Conservation (phyloP, 2,113 vertebrate genomes). For the Chamaetylas fuelleborni region DNA sequence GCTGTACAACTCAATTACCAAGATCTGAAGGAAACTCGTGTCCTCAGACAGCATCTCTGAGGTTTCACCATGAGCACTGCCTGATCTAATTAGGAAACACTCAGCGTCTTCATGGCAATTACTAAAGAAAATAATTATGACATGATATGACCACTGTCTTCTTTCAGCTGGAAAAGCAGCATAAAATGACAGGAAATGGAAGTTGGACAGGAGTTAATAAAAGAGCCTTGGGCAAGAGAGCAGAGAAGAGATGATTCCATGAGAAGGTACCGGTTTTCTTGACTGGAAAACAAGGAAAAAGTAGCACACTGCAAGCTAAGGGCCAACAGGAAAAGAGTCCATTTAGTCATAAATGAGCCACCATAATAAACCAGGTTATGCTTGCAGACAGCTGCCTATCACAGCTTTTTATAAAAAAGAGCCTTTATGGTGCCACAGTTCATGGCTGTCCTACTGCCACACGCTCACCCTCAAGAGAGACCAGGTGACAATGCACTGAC, state of each 20-base stretch:
- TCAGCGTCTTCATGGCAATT: conserved; percentile 31
- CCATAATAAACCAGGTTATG: neutral
- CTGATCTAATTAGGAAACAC: conserved; percentile 58
- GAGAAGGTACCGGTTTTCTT: neutral
- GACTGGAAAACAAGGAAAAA: neutral
- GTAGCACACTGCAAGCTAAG: neutral
- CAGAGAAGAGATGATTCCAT: neutral
- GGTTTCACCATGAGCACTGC: neutral
- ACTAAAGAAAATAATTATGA: conserved; percentile 58
- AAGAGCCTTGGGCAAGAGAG: neutral
- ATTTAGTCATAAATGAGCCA: neutral
- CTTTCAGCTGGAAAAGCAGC: conserved; percentile 40
- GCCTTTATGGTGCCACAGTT: neutral
- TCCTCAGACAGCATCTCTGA: conserved; percentile 22
- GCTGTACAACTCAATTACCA: conserved; percentile 22
- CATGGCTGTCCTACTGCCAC: neutral
- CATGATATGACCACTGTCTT: conserved; percentile 28
- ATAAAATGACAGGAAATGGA: conserved; percentile 45
- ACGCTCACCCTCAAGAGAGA: neutral
- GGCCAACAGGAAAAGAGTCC: neutral
- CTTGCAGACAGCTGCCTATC: neutral
- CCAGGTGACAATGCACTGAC: neutral
- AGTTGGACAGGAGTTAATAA: neutral
- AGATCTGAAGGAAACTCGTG: conserved; percentile 11
- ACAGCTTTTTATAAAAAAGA: neutral